phyloP scores from a whole-genome alignment of 2,797 vertebrate species.

The Alosa sapidissima region DNA sequence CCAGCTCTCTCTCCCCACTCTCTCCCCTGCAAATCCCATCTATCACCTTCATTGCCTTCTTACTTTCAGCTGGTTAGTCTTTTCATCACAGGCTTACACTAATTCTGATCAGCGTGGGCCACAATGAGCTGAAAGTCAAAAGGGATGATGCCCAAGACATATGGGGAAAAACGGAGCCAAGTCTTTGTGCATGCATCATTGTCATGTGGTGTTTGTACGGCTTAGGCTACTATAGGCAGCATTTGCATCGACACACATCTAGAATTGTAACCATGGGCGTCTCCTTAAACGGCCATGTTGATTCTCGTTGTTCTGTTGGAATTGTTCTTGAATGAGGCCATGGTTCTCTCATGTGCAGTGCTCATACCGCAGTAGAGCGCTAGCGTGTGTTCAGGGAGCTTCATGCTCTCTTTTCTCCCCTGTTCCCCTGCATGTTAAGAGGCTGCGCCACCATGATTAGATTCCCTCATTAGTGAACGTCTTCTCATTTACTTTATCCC shows the following conservation, averaged over 20 bases:
- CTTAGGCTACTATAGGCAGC: neutral
- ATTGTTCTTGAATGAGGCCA: neutral
- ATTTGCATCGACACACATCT: neutral
- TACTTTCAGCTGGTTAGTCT: neutral
- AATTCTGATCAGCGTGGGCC: neutral
- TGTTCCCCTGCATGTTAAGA: neutral
- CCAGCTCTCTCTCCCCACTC: neutral
- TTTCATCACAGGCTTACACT: neutral
- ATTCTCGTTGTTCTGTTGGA: neutral
- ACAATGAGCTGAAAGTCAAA: neutral
- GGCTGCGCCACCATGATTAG: neutral
- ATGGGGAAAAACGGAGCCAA: neutral
- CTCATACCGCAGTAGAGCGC: neutral
- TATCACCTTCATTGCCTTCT: neutral
- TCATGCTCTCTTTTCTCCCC: neutral
- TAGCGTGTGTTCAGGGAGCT: conserved; percentile 13
- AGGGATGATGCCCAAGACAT: neutral
- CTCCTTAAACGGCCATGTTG: neutral
- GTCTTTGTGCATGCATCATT: neutral
- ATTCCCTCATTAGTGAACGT: neutral
- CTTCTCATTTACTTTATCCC: conserved; percentile 12
- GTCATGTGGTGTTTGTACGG: neutral
- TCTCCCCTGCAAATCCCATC: neutral
- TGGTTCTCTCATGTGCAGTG: neutral
- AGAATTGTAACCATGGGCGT: neutral